Conservation (phyloP, 2,888 invertebrate species). For the Abscondita cerata region DNA sequence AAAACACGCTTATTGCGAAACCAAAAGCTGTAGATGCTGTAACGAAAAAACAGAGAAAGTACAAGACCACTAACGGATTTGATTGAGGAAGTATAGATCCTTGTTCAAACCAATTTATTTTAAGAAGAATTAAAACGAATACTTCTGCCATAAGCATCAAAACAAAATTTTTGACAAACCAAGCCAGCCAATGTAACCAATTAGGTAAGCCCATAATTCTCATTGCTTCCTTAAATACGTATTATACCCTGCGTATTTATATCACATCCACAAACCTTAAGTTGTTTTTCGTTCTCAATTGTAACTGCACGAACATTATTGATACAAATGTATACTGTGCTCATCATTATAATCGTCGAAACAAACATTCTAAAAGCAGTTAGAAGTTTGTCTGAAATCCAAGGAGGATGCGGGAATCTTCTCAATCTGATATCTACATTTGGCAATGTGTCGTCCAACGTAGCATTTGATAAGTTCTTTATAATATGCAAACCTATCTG, state of each 20-base stretch:
- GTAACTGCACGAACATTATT: conserved; percentile 78
- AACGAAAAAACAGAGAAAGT: conserved; percentile 72
- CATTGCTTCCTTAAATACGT: conserved; percentile 76
- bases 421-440: conserved; percentile 59
- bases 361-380: conserved; percentile 70
- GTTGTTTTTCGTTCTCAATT: conserved; percentile 76
- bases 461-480: conserved; percentile 27
- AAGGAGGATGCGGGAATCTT: conserved; percentile 78
- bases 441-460: neutral
- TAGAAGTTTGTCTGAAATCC: conserved; percentile 71
- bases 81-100: conserved; percentile 66
- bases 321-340: conserved; percentile 83
- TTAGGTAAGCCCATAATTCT: conserved; percentile 87
- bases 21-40: conserved; percentile 72
- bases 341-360: conserved; percentile 78
- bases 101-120: conserved; percentile 36
- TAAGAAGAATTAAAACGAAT: conserved; percentile 64
- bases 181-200: conserved; percentile 85
- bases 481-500: conserved; percentile 50
- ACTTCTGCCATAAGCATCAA: conserved; percentile 67
- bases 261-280: conserved; percentile 64
- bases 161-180: conserved; percentile 78
- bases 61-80: conserved; percentile 67
- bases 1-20: conserved; percentile 77
- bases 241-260: neutral